These are phyloP conservation scores for Venustaconcha ellipsiformis DNA, from an alignment of 1,140 invertebrate genomes.

Conservation along the genomic window DNA sequence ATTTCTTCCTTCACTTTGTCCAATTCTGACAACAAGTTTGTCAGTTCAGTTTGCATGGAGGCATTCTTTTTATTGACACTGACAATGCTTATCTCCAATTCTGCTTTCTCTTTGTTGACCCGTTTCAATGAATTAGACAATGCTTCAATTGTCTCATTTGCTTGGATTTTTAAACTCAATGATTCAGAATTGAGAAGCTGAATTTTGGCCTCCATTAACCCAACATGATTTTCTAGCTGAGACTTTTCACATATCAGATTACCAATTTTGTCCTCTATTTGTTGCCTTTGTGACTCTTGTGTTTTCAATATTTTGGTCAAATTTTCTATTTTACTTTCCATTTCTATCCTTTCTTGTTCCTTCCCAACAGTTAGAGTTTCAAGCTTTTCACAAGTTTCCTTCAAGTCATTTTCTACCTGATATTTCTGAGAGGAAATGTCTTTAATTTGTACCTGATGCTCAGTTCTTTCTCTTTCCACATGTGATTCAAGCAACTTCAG, in stretches of 20 bases:
- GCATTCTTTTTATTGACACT: conserved; percentile 15
- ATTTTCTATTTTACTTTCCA: conserved; percentile 10
- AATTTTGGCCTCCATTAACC: conserved; percentile 21
- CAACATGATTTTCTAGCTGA: conserved; percentile 19
- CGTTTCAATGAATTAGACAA: conserved; percentile 10
- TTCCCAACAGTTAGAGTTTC: conserved; percentile 11
- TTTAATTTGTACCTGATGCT: conserved; percentile 11
- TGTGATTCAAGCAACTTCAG: conserved; percentile 14
- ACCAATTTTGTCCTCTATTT: conserved; percentile 26
- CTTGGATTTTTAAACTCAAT: conserved; percentile 7
- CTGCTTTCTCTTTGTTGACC: conserved; percentile 13
- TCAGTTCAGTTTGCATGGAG: conserved; percentile 16
- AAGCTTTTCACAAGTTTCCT: conserved; percentile 12
- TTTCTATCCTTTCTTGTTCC: conserved; percentile 9
- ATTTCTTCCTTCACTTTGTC: conserved; percentile 11
- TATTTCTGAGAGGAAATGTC: conserved; percentile 6
- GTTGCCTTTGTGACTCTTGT: conserved; percentile 15
- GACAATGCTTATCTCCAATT: conserved; percentile 2
- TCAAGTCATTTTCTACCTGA: conserved; percentile 10
- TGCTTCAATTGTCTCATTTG: conserved; percentile 17
- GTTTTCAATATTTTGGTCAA: conserved; percentile 12
- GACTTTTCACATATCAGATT: conserved; percentile 30
- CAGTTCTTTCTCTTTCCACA: conserved; percentile 17
- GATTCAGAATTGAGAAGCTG: conserved; percentile 22
- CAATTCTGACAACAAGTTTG: conserved; percentile 24